phyloP scores from a whole-genome alignment of 1,140 invertebrate species.

The Drosophila quadrilineata region DNA sequence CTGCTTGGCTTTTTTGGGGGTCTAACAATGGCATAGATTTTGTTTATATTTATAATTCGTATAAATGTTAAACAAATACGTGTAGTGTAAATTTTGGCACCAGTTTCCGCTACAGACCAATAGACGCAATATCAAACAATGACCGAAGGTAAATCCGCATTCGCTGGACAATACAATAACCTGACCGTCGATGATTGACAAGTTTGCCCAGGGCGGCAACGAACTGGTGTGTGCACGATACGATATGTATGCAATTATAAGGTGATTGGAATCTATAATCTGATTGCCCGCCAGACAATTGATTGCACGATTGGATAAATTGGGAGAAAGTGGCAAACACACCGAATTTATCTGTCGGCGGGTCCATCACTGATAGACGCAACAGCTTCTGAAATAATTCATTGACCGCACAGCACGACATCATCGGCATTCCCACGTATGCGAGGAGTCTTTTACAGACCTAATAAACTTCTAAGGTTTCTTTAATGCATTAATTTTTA shows the following conservation, averaged over 20 bases:
- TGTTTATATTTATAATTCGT: too few relatives aligned
- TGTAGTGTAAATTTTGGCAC: slow-evolving; percentile 23
- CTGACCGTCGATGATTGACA: slow-evolving; percentile 33
- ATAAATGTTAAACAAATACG: slow-evolving; percentile 20
- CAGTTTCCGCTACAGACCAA: slow-evolving; percentile 31
- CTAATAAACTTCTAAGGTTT: not conserved
- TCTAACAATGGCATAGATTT: slow-evolving; percentile 7
- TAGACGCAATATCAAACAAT: not conserved
- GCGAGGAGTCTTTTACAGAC: too few relatives aligned
- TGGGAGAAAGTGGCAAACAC: slow-evolving; percentile 38
- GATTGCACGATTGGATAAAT: slow-evolving; percentile 16
- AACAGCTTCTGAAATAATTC: too few relatives aligned
- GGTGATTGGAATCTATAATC: slow-evolving; percentile 39
- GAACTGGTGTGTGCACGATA: slow-evolving; percentile 6
- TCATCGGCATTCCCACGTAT: not conserved
- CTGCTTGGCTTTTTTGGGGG: slow-evolving; percentile 5
- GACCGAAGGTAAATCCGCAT: slow-evolving; percentile 21
- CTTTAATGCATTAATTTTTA: not conserved
- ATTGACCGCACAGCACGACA: not conserved
- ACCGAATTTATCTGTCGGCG: slow-evolving; percentile 10
- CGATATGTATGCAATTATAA: slow-evolving; percentile 37
- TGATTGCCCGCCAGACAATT: slow-evolving; percentile 13
- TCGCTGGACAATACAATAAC: slow-evolving; percentile 19
- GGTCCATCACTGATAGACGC: too few relatives aligned
- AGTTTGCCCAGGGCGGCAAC: slow-evolving; percentile 15